Conservation (phyloP, 2,113 vertebrate species). For the Platysteira castanea region DNA sequence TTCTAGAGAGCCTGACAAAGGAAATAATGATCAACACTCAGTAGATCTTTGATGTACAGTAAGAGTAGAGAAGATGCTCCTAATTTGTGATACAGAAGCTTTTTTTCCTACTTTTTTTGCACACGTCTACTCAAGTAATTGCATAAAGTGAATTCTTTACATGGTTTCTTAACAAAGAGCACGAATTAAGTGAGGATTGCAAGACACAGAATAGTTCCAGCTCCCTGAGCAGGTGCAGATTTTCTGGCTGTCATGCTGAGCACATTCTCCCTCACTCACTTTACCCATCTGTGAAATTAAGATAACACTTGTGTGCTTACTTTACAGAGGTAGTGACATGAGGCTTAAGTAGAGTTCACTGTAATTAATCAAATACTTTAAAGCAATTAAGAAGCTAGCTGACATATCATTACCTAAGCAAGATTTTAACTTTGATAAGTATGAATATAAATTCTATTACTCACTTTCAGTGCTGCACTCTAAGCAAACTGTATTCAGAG, state of each 20-base stretch:
- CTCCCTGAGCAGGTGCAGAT: background rate
- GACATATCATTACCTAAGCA: background rate
- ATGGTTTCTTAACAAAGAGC: background rate
- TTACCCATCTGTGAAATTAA: constrained; percentile 27
- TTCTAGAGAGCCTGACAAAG: background rate
- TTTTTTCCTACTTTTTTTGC: background rate
- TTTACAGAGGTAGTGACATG: background rate
- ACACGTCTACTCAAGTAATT: background rate
- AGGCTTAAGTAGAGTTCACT: background rate
- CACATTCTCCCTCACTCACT: background rate
- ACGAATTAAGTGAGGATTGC: background rate
- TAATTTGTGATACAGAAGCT: background rate
- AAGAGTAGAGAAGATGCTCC: background rate
- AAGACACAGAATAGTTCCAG: background rate
- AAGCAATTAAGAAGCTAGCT: background rate
- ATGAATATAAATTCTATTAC: background rate
- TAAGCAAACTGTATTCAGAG: background rate
- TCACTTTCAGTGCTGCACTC: background rate
- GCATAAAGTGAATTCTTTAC: background rate
- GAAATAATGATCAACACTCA: background rate
- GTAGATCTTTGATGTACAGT: background rate
- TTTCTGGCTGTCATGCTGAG: background rate
- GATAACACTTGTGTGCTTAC: background rate
- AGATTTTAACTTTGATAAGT: background rate
- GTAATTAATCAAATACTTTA: constrained; percentile 12